Conservation (phyloP, 1,140 invertebrate genomes). For the Oedothorax gibbosus region DNA sequence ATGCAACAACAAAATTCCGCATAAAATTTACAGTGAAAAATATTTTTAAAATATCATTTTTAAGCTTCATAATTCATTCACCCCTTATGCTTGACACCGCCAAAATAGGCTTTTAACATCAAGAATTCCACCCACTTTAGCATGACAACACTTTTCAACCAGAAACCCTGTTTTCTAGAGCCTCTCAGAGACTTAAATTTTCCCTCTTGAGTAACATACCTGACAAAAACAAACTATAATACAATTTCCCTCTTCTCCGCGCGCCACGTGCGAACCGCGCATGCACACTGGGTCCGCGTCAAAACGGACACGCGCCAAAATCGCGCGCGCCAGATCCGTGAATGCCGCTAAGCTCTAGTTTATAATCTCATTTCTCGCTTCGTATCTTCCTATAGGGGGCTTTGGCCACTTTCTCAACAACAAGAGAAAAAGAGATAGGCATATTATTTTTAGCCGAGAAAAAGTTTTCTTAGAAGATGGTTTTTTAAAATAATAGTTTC, state of each 20-base stretch:
- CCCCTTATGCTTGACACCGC: no score
- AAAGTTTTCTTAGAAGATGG: not conserved
- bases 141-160: no score
- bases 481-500: not conserved
- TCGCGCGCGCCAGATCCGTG: slow-evolving; percentile 56
- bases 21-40: no score
- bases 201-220: no score
- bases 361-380: slow-evolving; percentile 59
- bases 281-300: not conserved
- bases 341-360: slow-evolving; percentile 57
- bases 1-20: no score
- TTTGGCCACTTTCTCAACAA: not conserved
- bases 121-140: no score
- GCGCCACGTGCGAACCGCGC: slow-evolving; percentile 39
- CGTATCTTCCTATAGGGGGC: slow-evolving; percentile 45
- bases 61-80: no score
- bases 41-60: no score
- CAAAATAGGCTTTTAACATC: no score
- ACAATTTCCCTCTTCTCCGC: slow-evolving; percentile 41
- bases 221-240: slow-evolving; percentile 11
- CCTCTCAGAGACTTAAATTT: no score
- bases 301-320: slow-evolving; percentile 25
- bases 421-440: not conserved
- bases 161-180: no score
- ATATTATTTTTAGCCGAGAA: not conserved